Evolutionary conservation across 1,140 invertebrate species (phyloP).

Genomic region (Chironomus striatipennis): DNA sequence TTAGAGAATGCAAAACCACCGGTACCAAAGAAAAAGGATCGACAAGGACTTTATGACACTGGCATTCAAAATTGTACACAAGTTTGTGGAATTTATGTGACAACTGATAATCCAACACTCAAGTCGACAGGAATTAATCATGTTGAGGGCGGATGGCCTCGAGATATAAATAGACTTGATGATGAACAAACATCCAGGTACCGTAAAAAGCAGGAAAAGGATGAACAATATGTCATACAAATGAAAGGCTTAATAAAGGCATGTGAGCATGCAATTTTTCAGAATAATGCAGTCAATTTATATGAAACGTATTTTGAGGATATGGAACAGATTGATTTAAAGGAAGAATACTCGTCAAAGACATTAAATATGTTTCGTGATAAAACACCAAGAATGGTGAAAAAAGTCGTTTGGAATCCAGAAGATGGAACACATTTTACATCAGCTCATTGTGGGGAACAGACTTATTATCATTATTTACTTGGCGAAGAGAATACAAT

Average conservation of each 20-base stretch:
- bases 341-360: constrained; percentile 52
- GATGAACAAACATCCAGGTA: constrained; percentile 75
- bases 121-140: constrained; percentile 67
- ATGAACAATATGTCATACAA: constrained; percentile 60
- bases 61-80: neutral
- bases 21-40: neutral
- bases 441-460: constrained; percentile 55
- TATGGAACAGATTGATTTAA: constrained; percentile 43
- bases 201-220: constrained; percentile 88
- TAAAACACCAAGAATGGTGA: constrained; percentile 51
- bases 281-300: constrained; percentile 86
- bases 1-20: neutral
- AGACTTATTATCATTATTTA: constrained; percentile 52
- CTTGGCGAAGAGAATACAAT: constrained; percentile 42
- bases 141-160: constrained; percentile 91
- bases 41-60: neutral
- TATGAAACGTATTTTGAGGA: constrained; percentile 76
- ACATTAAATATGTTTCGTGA: constrained; percentile 58
- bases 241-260: constrained; percentile 29
- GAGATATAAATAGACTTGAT: constrained; percentile 79
- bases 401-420: constrained; percentile 76
- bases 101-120: constrained; percentile 40
- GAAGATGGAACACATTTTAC: constrained; percentile 67
- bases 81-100: neutral
- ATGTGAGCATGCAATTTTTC: constrained; percentile 63